Evolutionary conservation across 1,140 invertebrate species (phyloP).

Genomic region (Drosophila lacteicornis): DNA sequence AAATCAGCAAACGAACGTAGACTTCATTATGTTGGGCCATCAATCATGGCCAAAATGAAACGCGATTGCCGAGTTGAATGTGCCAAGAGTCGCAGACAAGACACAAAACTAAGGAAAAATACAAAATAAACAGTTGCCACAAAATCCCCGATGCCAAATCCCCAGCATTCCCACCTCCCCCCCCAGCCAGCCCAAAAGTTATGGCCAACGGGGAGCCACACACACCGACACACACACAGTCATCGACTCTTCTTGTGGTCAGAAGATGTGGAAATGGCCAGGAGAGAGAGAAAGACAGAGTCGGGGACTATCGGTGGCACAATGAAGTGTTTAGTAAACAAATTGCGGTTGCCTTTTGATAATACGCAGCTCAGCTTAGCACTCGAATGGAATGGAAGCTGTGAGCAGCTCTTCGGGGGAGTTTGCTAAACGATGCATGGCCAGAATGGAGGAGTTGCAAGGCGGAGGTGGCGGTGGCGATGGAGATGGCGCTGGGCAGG

Average conservation of each 20-base stretch:
- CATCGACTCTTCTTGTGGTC: slow-evolving; percentile 71
- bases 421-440: slow-evolving; percentile 27
- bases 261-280: slow-evolving; percentile 28
- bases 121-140: slow-evolving; percentile 57
- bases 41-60: slow-evolving; percentile 77
- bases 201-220: slow-evolving; percentile 28
- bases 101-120: slow-evolving; percentile 27
- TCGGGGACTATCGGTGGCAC: slow-evolving; percentile 69
- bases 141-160: slow-evolving; percentile 22
- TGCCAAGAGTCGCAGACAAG: slow-evolving; percentile 50
- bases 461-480: background rate
- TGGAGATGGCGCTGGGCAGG: background rate
- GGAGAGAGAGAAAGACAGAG: slow-evolving; percentile 5
- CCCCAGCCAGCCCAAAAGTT: slow-evolving; percentile 23
- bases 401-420: slow-evolving; percentile 14
- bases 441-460: background rate
- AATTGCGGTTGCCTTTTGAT: slow-evolving; percentile 79
- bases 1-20: slow-evolving; percentile 71
- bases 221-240: slow-evolving; percentile 15
- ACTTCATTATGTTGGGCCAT: slow-evolving; percentile 72
- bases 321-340: slow-evolving; percentile 83
- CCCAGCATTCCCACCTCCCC: slow-evolving; percentile 1
- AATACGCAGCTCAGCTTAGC: slow-evolving; percentile 71
- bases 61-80: slow-evolving; percentile 62
- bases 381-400: slow-evolving; percentile 40